Conservation (phyloP, 2,113 vertebrate genomes). For the Heliornis fulica region DNA sequence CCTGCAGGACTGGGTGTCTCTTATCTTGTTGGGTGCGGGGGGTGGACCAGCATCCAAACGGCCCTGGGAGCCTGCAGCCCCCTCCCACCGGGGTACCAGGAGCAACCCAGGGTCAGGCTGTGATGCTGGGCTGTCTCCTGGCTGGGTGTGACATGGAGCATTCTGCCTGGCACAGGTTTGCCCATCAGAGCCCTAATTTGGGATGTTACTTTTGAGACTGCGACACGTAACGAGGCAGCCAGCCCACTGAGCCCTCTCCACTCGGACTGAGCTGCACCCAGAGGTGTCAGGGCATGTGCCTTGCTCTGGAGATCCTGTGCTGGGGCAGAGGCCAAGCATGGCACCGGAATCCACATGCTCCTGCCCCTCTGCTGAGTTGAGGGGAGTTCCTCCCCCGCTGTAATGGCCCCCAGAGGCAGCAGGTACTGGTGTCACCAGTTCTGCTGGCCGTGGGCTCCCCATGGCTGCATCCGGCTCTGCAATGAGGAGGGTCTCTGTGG, state of each 20-base stretch:
- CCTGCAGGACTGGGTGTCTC: not conserved
- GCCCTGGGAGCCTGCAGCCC: not conserved
- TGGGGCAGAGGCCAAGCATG: not conserved
- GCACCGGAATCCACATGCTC: no score
- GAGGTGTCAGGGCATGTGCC: not conserved
- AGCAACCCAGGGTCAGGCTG: not conserved
- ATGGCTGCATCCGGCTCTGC: not conserved
- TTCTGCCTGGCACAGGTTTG: not conserved
- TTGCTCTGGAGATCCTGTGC: accelerated
- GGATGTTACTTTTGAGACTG: not conserved
- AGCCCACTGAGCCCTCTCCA: no score
- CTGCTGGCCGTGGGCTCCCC: not conserved
- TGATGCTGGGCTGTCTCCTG: not conserved
- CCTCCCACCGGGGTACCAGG: not conserved
- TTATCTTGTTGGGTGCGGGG: not conserved
- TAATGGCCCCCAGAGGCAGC: accelerated
- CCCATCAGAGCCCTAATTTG: not conserved
- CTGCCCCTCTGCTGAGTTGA: not conserved
- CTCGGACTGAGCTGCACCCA: accelerated
- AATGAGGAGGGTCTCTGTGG: accelerated
- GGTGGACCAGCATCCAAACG: accelerated
- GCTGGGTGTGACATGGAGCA: accelerated
- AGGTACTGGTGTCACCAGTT: not conserved
- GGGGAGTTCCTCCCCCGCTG: not conserved
- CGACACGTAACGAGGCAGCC: accelerated